Base-by-base conservation (phyloP, 2,888 invertebrate genomes). In the Clistopyga incitator region DNA sequence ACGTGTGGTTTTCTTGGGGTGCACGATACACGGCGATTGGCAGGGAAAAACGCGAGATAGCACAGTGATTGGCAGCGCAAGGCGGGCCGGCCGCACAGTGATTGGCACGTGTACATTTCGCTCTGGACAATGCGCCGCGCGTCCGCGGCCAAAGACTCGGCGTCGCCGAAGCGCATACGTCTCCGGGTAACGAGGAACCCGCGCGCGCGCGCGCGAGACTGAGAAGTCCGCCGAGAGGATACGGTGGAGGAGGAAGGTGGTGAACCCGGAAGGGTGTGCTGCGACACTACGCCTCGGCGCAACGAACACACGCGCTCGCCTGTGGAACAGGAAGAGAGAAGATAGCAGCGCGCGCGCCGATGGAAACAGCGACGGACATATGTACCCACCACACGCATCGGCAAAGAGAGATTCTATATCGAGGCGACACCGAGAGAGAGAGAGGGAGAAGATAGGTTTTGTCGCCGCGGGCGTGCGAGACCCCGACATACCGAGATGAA, bases 211-310 rank as follows among this genome's bases (percentile, higher is more conserved):
- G 47, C n/a, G n/a, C n/a, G n/a, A n/a, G 34, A 20, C 52, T 18
- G 74, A 56, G 71, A 74, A 64, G 80, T 54, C 61, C 65, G 80
- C 56, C 56, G 68, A 38, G 65, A 64, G 56, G 42, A 42, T 13
- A 18, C 65, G 20, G 47, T 34, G 65, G 75, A 82, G 80, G 74
- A 86, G 85, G 81, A 84, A 85, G 84, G 84, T 83, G 86, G 74
- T 81, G 83, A 85, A 84, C 83, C 84, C 84, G 83, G 85, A 85
- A 86, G 84, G 81, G 83, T 82, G 79, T 76, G 75, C 74, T 67
- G 67, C 72, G 74, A 82, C 82, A 82, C 74, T 78, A 56, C 54
- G 47, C 67, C 64, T 64, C 84, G 78, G 78, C 78, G 78, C 78
- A 75, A 85, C 74, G 78, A 83, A 78, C 84, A 78, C 74, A n/a